A percentile compares a stretch with the other conserved stretches of the same genome.
These are phyloP conservation scores for Synanthedon andrenaeformis DNA, from an alignment of 2,888 invertebrate genomes.

Conservation along the genomic window DNA sequence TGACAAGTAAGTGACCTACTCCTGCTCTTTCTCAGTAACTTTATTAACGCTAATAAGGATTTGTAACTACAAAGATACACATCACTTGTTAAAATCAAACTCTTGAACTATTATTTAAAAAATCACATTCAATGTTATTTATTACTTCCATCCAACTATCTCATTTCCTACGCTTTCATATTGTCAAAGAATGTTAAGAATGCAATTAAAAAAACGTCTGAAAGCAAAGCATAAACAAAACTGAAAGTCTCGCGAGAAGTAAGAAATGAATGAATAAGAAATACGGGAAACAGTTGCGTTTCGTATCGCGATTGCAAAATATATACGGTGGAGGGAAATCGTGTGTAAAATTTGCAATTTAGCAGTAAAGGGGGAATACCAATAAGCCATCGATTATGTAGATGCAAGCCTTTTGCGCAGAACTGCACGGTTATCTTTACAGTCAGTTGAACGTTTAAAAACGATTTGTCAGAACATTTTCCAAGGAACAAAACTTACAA, in stretches of 20 bases:
- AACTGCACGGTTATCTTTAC: conserved; percentile 59
- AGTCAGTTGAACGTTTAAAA: conserved; percentile 44
- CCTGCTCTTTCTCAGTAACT: no score
- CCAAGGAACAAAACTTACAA: conserved; percentile 21
- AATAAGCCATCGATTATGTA: conserved; percentile 69
- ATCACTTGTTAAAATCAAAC: no score
- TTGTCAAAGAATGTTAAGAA: not conserved
- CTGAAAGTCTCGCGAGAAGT: not conserved
- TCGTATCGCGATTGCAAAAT: conserved; percentile 56
- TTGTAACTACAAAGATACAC: no score
- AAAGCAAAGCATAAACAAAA: not conserved
- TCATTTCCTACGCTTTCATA: not conserved
- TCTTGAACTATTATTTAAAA: no score
- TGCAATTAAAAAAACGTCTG: not conserved
- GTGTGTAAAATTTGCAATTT: conserved; percentile 71
- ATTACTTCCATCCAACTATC: not conserved
- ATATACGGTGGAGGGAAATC: conserved; percentile 61
- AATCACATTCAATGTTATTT: not conserved
- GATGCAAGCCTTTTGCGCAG: conserved; percentile 62
- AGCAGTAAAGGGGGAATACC: conserved; percentile 66
- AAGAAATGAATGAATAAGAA: conserved; percentile 31
- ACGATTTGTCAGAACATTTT: conserved; percentile 57
- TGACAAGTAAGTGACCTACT: no score
- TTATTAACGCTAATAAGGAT: no score
- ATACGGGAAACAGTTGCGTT: conserved; percentile 48